phyloP scores from a whole-genome alignment of 2,888 invertebrate species.

The Drosophila gaucha region DNA sequence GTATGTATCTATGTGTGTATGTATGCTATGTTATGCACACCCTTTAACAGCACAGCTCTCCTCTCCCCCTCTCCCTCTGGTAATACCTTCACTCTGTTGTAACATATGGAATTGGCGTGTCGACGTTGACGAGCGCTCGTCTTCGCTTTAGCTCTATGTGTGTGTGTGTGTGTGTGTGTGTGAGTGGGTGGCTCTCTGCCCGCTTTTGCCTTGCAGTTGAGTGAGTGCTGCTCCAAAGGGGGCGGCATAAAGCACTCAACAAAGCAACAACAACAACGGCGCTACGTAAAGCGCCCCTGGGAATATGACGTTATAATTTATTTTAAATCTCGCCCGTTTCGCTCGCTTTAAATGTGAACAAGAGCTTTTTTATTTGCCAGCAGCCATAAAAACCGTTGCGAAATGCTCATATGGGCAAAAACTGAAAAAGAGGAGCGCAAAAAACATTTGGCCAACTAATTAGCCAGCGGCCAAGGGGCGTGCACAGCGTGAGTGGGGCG shows the following conservation, averaged over 20 bases:
- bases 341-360: conserved; percentile 69
- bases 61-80: background rate
- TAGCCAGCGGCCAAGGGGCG: conserved; percentile 45
- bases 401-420: conserved; percentile 17
- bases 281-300: conserved; percentile 71
- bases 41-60: conserved; percentile 25
- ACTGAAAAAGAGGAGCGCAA: background rate
- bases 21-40: conserved; percentile 32
- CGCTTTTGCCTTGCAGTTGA: conserved; percentile 3
- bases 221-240: conserved; percentile 40
- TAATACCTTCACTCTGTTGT: conserved; percentile 32
- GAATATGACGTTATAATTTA: conserved; percentile 78
- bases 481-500: background rate
- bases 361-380: conserved; percentile 53
- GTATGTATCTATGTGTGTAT: too few relatives aligned
- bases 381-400: conserved; percentile 32
- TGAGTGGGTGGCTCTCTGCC: conserved; percentile 19
- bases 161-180: conserved; percentile 10
- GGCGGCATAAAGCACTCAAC: conserved; percentile 74
- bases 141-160: conserved; percentile 14
- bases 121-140: conserved; percentile 67
- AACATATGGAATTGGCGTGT: conserved; percentile 80
- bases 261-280: conserved; percentile 35
- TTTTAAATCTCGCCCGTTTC: conserved; percentile 76
- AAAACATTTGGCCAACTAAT: conserved; percentile 48